Evolutionary conservation across 2,113 vertebrate species (phyloP), one percentile per base, ranked within the genome.

Genomic region (Tychaedon coryphoeus): DNA sequence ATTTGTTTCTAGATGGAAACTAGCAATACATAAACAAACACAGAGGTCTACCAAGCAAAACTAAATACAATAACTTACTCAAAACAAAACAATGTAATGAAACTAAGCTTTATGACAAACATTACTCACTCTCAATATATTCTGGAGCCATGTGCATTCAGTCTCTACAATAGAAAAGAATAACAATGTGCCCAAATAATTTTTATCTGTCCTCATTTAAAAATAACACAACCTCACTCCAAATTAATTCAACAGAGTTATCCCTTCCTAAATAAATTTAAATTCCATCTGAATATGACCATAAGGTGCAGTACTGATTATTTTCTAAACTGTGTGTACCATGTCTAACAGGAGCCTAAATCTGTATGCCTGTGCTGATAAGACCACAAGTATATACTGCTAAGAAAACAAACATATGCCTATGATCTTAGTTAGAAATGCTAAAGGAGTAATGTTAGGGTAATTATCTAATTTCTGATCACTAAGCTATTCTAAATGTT

Each of bases 401-500:
- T 71, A 60, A 64, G 48, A 38, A 94, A 93, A 77, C 42, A 90
- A 89, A 93, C 79, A 67, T 85, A 84, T 51, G 31, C 71, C 42
- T 47, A 50, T 26, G 31, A 40, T 60, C 36, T 69, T 81, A 94
- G 96, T 56, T 48, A 93, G 42, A 84, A 93, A 91, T 96, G 47
- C 62, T 94, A 90, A 96, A 91, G 47, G 58, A 94, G 53, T 31
- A 34, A 29, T n/a, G 15, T 64, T 76, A 81, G 11, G 51, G 43
- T 95, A 95, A 83, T 85, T 92, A 67, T 38, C 57, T 90, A 61
- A 96, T 24, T 95, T 96, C 86, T 84, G 91, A 91, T 73, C 88
- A 67, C 42, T 94, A 79, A 94, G 86, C 61, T 83, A 85, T 70
- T 91, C 57, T 79, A 90, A 81, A 95, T 57, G 48, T 56, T 78